Evolutionary conservation across 1,140 invertebrate species (phyloP), one percentile per base, ranked within the genome.

Genomic region (Trialeurodes vaporariorum): DNA sequence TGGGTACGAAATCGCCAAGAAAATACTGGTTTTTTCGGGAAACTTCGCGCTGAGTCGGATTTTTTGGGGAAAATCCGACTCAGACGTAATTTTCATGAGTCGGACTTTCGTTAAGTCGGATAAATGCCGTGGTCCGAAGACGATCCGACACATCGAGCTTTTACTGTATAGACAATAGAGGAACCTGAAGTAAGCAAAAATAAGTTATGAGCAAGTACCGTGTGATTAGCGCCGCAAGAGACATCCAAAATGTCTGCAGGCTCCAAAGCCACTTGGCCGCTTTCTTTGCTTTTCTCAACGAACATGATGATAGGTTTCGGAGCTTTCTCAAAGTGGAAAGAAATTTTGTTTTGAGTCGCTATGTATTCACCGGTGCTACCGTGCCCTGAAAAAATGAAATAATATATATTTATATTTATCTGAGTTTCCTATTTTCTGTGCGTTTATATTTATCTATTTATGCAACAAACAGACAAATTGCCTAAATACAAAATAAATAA

Each of bases 321-420:
- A 22, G 84, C 81, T 65, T 88, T 87, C 77, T 94, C 91, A 78
- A 87, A 93, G 74, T 91, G 86, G 80, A 86, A 96, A 69, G 87
- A 88, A 70, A 96, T 80, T 75, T 94, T 96, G 27, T 88, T 94
- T 69, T 86, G 89, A 21, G 90, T 92, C 59, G 94, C 86, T 77
- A 97, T 94, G 74, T 93, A 96, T 78, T 94, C 93, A 24, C 93
- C 93, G 79, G 96, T 93, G 5, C 92, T 92, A 73, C 96, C 96
- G 77, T 96, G 93, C 63, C 92, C 91, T 87, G 73, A 11, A 75
- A 75, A 69, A 26, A 27, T 70, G 61, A 34, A 67, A n/a, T 40
- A 67, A 62, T 5, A 49, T 49, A 9, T 49, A 49, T 9, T 9
- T 9, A 49, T 49, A 49, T 49, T 49, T 49, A 49, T 17, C 17